Conservation (phyloP, 1,140 invertebrate species). For the Drosophila nebulosa region DNA sequence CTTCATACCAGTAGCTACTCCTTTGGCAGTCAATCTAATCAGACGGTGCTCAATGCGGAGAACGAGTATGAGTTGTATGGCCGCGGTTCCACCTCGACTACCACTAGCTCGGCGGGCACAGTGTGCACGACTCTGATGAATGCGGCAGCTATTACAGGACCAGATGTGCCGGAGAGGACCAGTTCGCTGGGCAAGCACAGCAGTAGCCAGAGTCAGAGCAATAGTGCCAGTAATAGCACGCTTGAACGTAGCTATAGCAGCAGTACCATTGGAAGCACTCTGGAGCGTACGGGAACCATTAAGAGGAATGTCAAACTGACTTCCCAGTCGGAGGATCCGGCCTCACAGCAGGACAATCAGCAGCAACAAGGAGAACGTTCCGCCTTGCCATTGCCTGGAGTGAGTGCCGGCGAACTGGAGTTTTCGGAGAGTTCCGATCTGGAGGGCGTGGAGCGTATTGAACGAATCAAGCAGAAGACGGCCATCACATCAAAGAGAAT, state of each 20-base stretch:
- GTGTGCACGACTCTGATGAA: slow-evolving; percentile 89
- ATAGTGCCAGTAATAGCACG: slow-evolving; percentile 82
- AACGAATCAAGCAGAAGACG: slow-evolving; percentile 92
- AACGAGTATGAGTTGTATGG: slow-evolving; percentile 95
- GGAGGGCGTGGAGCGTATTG: slow-evolving; percentile 91
- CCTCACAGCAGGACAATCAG: slow-evolving; percentile 20
- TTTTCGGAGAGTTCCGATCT: slow-evolving; percentile 91
- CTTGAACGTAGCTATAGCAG: slow-evolving; percentile 84
- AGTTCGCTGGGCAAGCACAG: slow-evolving; percentile 84
- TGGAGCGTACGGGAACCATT: slow-evolving; percentile 78
- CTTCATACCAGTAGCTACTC: slow-evolving; percentile 83
- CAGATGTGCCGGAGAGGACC: slow-evolving; percentile 89
- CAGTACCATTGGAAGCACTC: slow-evolving; percentile 82
- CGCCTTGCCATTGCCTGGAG: slow-evolving; percentile 35
- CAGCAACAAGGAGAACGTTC: slow-evolving; percentile 27
- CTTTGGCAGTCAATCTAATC: slow-evolving; percentile 82
- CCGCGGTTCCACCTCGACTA: slow-evolving; percentile 93
- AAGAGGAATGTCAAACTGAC: slow-evolving; percentile 81
- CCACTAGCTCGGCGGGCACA: slow-evolving; percentile 93
- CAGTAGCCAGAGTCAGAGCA: slow-evolving; percentile 75
- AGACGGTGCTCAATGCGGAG: slow-evolving; percentile 86
- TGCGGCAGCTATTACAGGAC: slow-evolving; percentile 75
- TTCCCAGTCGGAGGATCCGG: slow-evolving; percentile 15
- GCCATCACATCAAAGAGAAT: slow-evolving; percentile 92
- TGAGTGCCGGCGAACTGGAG: slow-evolving; percentile 80